phyloP scores from a whole-genome alignment of 2,797 vertebrate genomes.

The Spinus olivaceus region DNA sequence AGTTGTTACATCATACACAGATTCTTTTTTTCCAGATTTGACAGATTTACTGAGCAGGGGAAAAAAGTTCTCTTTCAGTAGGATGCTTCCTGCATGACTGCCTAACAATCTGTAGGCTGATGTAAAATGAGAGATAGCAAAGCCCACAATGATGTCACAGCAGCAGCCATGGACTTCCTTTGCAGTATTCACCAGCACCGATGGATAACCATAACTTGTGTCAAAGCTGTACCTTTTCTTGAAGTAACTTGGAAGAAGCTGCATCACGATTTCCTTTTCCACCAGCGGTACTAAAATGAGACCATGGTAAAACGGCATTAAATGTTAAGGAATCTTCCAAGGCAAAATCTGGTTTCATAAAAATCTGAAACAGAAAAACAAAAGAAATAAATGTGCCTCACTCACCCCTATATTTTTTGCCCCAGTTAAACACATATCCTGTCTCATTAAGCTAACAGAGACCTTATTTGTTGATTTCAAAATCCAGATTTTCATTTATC shows the following conservation, averaged over 20 bases:
- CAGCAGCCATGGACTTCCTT: background rate
- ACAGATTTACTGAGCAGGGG: background rate
- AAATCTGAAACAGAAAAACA: constrained; percentile 82
- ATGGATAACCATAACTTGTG: background rate
- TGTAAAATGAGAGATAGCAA: background rate
- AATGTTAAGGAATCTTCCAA: constrained; percentile 95
- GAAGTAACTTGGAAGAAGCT: constrained; percentile 92
- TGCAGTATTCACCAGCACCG: background rate
- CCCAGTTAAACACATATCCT: background rate
- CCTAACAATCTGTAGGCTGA: background rate
- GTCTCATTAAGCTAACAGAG: background rate
- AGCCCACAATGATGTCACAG: background rate
- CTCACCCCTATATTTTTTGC: background rate
- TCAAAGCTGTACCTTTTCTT: constrained; percentile 87
- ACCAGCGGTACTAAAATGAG: constrained; percentile 91
- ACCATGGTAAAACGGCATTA: constrained; percentile 94
- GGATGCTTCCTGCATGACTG: background rate
- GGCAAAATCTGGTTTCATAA: constrained; percentile 96
- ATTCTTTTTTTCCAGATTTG: background rate
- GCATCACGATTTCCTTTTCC: constrained; percentile 89
- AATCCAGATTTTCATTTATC: background rate
- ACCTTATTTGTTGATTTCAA: background rate
- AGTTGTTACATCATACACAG: background rate
- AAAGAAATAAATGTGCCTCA: constrained; percentile 31
- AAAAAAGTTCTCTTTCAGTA: background rate